Conservation (phyloP, 2,888 invertebrate genomes). For the Leptopilina syphax region DNA sequence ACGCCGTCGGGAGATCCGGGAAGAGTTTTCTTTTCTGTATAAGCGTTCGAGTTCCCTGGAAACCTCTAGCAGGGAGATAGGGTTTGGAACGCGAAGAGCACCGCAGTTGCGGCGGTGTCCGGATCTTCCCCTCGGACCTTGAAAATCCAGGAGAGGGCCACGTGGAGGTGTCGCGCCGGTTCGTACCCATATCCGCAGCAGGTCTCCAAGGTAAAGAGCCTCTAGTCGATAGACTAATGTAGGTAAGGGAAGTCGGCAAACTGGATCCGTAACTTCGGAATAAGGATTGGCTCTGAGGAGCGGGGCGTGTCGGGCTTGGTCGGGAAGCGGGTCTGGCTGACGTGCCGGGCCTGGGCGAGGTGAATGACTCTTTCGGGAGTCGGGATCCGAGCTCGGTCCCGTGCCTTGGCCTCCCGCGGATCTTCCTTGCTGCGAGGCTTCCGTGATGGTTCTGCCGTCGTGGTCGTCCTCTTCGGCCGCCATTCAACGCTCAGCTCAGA, state of each 20-base stretch:
- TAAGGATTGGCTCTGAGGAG: conserved; percentile 87
- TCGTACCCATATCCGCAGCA: conserved; percentile 70
- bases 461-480: conserved; percentile 74
- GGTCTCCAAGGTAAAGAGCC: conserved; percentile 86
- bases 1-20: too few species aligned
- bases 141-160: conserved; percentile 77
- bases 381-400: conserved; percentile 70
- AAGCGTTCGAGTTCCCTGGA: too few species aligned
- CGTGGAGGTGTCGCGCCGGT: conserved; percentile 71
- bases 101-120: too few species aligned
- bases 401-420: conserved; percentile 75
- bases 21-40: too few species aligned
- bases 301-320: conserved; percentile 81
- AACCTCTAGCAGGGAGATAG: too few species aligned
- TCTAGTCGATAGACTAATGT: conserved; percentile 84
- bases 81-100: too few species aligned
- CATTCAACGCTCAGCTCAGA: conserved; percentile 62
- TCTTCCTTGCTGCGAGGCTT: conserved; percentile 66
- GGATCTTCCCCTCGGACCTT: conserved; percentile 65
- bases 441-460: conserved; percentile 53
- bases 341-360: conserved; percentile 57
- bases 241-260: conserved; percentile 85
- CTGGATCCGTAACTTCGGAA: conserved; percentile 83
- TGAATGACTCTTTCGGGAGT: conserved; percentile 39
- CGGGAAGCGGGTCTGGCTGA: conserved; percentile 71